These are phyloP conservation scores for Drosophila lacertosa DNA, from an alignment of 1,140 invertebrate species.

Conservation along the genomic window DNA sequence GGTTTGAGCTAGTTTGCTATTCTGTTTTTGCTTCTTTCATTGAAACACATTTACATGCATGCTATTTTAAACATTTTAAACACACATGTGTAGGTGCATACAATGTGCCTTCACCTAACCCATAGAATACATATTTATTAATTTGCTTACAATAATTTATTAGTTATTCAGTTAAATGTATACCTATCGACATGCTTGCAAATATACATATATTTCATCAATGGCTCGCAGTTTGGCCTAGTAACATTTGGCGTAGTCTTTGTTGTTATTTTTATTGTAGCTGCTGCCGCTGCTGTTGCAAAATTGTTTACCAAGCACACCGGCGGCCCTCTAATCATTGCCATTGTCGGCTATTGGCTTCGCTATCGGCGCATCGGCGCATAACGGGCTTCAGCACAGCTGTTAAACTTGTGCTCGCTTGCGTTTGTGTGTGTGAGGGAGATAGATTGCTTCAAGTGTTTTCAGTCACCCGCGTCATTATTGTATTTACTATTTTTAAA, in stretches of 20 bases:
- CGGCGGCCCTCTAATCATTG: constrained; percentile 42
- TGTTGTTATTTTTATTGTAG: constrained; percentile 18
- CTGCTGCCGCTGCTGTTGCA: constrained; percentile 20
- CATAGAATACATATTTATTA: neutral
- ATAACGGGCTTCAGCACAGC: constrained; percentile 52
- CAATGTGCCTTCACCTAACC: too few relatives aligned
- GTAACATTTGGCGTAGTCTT: constrained; percentile 39
- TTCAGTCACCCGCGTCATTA: constrained; percentile 26
- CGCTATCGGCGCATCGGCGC: constrained; percentile 28
- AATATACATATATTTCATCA: constrained; percentile 22
- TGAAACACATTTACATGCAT: constrained; percentile 14
- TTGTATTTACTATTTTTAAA: constrained; percentile 8
- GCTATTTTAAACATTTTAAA: constrained; percentile 15
- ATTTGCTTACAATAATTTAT: constrained; percentile 1
- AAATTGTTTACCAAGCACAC: constrained; percentile 37
- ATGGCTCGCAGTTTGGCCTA: constrained; percentile 34
- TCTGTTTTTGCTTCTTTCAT: constrained; percentile 1
- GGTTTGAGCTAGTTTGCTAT: neutral
- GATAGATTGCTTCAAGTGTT: constrained; percentile 28
- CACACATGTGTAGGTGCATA: neutral
- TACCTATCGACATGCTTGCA: constrained; percentile 2
- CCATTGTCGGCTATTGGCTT: constrained; percentile 49
- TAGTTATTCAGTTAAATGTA: neutral
- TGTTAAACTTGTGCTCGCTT: constrained; percentile 34
- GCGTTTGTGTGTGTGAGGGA: constrained; percentile 20